phyloP scores from a whole-genome alignment of 2,888 invertebrate species.

The Clitarchus hookeri region DNA sequence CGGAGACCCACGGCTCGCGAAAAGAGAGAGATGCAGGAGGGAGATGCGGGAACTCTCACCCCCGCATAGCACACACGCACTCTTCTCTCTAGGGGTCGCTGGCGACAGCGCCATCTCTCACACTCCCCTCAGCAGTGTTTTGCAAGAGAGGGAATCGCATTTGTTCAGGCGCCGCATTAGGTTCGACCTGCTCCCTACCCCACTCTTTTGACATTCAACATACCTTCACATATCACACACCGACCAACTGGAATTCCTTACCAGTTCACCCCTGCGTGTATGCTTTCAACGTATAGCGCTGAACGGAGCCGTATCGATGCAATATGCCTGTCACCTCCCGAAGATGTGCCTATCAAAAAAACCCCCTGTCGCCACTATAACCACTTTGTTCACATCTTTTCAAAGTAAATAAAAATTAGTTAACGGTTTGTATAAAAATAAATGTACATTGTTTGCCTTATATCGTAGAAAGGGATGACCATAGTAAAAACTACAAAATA shows the following conservation, averaged over 20 bases:
- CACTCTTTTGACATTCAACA: neutral
- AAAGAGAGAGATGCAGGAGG: neutral
- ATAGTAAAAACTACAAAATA: too few relatives aligned
- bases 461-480: too few relatives aligned
- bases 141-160: conserved; percentile 8
- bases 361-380: too few relatives aligned
- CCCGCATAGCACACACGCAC: neutral
- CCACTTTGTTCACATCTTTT: too few relatives aligned
- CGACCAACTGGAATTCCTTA: neutral
- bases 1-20: neutral
- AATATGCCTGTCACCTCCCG: neutral
- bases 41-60: neutral
- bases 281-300: neutral
- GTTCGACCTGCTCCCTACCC: neutral
- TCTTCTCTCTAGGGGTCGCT: neutral
- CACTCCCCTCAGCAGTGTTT: neutral
- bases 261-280: neutral
- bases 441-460: too few relatives aligned
- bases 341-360: too few relatives aligned
- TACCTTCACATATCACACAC: too few relatives aligned
- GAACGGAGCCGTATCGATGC: neutral
- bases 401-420: too few relatives aligned
- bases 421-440: too few relatives aligned
- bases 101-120: neutral
- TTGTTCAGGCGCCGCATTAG: conserved; percentile 14